Conservation (phyloP, 2,797 vertebrate species). For the Cynopterus sphinx region DNA sequence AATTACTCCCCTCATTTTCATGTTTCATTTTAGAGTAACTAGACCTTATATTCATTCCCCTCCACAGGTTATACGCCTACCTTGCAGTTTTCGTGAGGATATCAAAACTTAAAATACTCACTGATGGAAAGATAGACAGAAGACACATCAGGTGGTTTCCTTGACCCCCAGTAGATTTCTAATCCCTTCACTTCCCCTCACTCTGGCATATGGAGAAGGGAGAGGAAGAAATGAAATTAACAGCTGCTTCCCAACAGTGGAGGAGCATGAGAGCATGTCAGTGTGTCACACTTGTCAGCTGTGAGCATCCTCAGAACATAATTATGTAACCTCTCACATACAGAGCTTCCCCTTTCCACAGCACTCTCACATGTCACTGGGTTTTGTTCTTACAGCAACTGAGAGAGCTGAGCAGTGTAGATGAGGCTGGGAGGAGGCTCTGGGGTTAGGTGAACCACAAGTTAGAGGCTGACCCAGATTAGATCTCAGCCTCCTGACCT, state of each 20-base stretch:
- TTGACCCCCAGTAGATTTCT: not conserved
- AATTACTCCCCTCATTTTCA: not conserved
- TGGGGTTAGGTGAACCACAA: not conserved
- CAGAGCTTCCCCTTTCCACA: not conserved
- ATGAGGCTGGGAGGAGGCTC: not conserved
- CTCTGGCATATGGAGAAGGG: conserved; percentile 50
- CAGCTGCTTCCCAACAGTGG: conserved; percentile 55
- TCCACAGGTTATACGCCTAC: not conserved
- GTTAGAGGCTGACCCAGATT: not conserved
- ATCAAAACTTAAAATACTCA: conserved; percentile 12
- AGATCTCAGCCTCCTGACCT: not conserved
- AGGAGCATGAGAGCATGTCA: not conserved
- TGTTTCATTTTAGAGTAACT: not conserved
- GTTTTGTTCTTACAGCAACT: not conserved
- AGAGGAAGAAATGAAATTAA: conserved; percentile 38
- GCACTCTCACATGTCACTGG: not conserved
- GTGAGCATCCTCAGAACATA: not conserved
- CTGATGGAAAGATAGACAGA: not conserved
- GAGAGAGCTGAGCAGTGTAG: not conserved
- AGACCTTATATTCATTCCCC: not conserved
- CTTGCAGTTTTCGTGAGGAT: not conserved
- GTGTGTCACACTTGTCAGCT: conserved; percentile 51
- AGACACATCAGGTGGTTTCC: conserved; percentile 12
- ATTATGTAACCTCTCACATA: not conserved
- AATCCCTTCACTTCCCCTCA: conserved; percentile 30